These are phyloP conservation scores for Anolis apletophallus DNA, from an alignment of 2,797 vertebrate species.

Conservation along the genomic window DNA sequence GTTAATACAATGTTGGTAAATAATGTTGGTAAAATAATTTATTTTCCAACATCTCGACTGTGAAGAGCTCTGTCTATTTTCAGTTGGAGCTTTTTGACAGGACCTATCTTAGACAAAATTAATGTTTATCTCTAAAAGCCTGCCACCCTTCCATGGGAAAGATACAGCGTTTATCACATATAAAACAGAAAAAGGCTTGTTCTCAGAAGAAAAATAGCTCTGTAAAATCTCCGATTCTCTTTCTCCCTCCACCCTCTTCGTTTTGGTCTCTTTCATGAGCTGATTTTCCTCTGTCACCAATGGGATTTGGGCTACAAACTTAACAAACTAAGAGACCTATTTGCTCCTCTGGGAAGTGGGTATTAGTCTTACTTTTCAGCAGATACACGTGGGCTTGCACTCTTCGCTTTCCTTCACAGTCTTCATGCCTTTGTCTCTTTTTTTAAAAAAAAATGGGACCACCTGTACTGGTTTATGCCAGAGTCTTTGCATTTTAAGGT, in stretches of 20 bases:
- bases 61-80: constrained; percentile 29
- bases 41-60: background rate
- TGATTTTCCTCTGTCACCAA: background rate
- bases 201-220: constrained; percentile 7
- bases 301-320: background rate
- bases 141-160: constrained; percentile 7
- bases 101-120: constrained; percentile 20
- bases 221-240: constrained; percentile 13
- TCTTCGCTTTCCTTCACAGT: background rate
- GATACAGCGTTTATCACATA: background rate
- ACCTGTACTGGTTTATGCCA: no score
- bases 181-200: background rate
- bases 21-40: background rate
- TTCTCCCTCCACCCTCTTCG: background rate
- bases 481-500: no score
- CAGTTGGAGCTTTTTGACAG: background rate
- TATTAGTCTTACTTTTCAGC: background rate
- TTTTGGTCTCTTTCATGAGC: background rate
- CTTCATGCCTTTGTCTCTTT: background rate
- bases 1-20: constrained; percentile 15
- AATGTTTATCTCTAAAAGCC: background rate
- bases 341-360: background rate
- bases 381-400: background rate
- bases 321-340: background rate
- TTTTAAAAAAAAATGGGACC: background rate